A percentile compares a stretch with the other conserved stretches of the same genome.
Conservation (phyloP, 2,888 invertebrate genomes). For the Scrobipalpa costella region DNA sequence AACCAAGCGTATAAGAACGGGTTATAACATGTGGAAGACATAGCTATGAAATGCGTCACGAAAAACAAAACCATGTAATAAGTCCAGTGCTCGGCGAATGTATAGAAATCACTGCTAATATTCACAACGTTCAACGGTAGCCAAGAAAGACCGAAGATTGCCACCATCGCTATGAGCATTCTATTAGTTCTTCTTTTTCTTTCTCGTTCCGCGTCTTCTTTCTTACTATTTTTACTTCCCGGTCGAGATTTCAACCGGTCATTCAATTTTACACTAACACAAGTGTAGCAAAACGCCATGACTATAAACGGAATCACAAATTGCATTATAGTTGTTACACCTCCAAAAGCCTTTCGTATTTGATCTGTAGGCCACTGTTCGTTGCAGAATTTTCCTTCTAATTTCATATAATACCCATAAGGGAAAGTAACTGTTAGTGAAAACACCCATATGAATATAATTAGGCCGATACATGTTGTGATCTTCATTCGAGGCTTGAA, state of each 20-base stretch:
- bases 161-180: conserved; percentile 95
- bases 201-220: conserved; percentile 90
- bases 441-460: conserved; percentile 90
- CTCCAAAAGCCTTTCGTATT: conserved; percentile 87
- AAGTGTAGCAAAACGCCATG: conserved; percentile 92
- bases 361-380: conserved; percentile 90
- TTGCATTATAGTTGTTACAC: conserved; percentile 90
- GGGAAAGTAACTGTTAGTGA: conserved; percentile 91
- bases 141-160: conserved; percentile 94
- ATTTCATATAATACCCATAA: conserved; percentile 89
- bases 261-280: conserved; percentile 88
- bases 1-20: conserved; percentile 97
- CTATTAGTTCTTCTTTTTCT: conserved; percentile 91
- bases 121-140: conserved; percentile 91
- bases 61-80: conserved; percentile 90
- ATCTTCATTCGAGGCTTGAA: conserved; percentile 91
- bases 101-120: conserved; percentile 85
- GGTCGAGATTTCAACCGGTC: conserved; percentile 88
- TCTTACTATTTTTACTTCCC: conserved; percentile 86
- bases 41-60: conserved; percentile 91
- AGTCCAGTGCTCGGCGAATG: conserved; percentile 82
- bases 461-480: conserved; percentile 87
- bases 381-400: conserved; percentile 81
- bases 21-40: conserved; percentile 97
- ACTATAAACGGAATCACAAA: conserved; percentile 93